phyloP scores from a whole-genome alignment of 2,113 vertebrate genomes.

The Anhinga anhinga region DNA sequence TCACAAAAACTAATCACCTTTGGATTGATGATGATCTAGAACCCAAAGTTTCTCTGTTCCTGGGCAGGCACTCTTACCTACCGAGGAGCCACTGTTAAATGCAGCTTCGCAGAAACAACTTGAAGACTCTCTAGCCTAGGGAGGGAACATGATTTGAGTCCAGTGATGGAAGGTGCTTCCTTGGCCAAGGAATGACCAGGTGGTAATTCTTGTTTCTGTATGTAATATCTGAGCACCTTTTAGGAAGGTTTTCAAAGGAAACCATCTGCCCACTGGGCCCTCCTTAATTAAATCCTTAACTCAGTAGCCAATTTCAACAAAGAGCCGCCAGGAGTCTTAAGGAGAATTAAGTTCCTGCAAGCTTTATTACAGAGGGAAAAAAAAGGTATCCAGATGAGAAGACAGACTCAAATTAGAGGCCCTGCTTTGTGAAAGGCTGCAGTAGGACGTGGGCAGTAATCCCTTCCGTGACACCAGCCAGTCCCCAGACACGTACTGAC shows the following conservation, averaged over 20 bases:
- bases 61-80: neutral
- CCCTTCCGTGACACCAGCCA: neutral
- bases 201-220: neutral
- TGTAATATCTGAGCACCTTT: neutral
- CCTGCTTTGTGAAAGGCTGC: neutral
- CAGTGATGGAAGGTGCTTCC: neutral
- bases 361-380: neutral
- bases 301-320: neutral
- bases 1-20: neutral
- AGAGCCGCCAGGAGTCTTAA: neutral
- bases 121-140: neutral
- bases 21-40: neutral
- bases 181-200: neutral
- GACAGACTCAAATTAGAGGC: neutral
- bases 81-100: neutral
- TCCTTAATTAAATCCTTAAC: neutral
- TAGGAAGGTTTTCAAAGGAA: neutral
- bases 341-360: neutral
- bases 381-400: neutral
- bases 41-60: fast-evolving
- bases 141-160: neutral
- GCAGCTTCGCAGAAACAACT: neutral
- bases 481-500: neutral
- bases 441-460: neutral
- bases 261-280: neutral